Evolutionary conservation across 2,113 vertebrate species (phyloP), one percentile per base, ranked within the genome.

Genomic region (Urocitellus parryii): DNA sequence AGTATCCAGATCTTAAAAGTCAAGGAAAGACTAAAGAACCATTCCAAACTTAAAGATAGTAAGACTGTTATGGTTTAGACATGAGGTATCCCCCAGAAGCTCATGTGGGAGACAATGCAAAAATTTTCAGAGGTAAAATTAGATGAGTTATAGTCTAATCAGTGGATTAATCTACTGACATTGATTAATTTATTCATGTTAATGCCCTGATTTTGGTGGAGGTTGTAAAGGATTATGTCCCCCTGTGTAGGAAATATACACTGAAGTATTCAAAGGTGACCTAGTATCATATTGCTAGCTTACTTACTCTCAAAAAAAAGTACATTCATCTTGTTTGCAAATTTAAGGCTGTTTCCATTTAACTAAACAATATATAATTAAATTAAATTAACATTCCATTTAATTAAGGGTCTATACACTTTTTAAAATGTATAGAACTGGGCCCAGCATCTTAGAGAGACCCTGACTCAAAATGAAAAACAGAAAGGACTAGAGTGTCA

Each of bases 301-400:
- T 80, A 80, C 39, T 86, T 80, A 80, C 53, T 79, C 18, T 58
- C 34, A 79, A 27, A 24, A 27, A 77, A 80, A 90, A 12, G 48
- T 18, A 86, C 4, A 5, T 76, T 5, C n/a, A 74, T 76, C 17
- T 86, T 74, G 42, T 85, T 63, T 58, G 22, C 42, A 85, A 84
- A 95, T 89, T 86, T 86, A 76, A 90, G 29, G 58, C 45, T 74
- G 2, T 51, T 92, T 68, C 63, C 39, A 80, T 58, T 58, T 58
- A 58, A 58, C 22, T 58, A 58, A 58, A 58, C 56, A 22, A 58
- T 20, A 24, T 22, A 24, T 58, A 58, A 58, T 58, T 58, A 24
- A 58, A 56, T 56, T 17, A 56, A 56, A 58, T 58, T 58, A 58
- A 24, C 20, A 58, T 24, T 24, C 22, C 56, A 58, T 58, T 58